Evolutionary conservation across 2,113 vertebrate genomes (phyloP), one percentile per base, ranked within the genome.

Genomic region (Lota lota): DNA sequence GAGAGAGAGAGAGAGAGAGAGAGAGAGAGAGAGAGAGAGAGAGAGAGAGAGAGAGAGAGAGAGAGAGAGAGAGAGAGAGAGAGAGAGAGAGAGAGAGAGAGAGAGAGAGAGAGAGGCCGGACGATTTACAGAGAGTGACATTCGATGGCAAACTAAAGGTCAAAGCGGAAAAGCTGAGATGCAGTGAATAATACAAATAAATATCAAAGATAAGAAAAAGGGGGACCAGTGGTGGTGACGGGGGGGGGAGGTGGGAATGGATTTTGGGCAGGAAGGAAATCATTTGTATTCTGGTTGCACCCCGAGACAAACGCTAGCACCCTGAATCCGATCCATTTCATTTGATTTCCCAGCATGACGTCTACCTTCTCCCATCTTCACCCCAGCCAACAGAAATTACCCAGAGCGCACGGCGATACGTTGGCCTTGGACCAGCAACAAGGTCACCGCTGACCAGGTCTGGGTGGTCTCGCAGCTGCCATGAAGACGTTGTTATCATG

Each of bases 401-500:
- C 5, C 5, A 54, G 51, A 17, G 12, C 12, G 5, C 53, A 6
- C 5, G 36, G 36, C 36, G 36, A 40, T 40, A 40, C 11, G 3
- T 1, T 10, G 36, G 7, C 36, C 36, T 40, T 40, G 36, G 5
- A 5, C 36, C 6, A 61, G 60, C 72, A 50, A 61, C 72, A 79
- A 87, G 90, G 87, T 88, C 83, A 88, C 61, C 24, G 66, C 63
- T 24, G 24, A 24, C 24, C 24, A 15, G 8, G 61, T 74, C 66
- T 78, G 69, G 85, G 80, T 66, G 70, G 68, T 63, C 68, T 80
- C 47, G 69, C 85, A 78, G 69, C 62, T 47, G 70, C 22, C 66
- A 69, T 72, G 73, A 85, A 79, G 84, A 76, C 22, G 78, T 67
- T 67, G 85, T 68, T 61, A 47, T 83, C 83, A 88, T 87, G 79